Evolutionary conservation across 2,797 vertebrate species (phyloP), one percentile per base, ranked within the genome.

Genomic region (Amphiprion clarkii): DNA sequence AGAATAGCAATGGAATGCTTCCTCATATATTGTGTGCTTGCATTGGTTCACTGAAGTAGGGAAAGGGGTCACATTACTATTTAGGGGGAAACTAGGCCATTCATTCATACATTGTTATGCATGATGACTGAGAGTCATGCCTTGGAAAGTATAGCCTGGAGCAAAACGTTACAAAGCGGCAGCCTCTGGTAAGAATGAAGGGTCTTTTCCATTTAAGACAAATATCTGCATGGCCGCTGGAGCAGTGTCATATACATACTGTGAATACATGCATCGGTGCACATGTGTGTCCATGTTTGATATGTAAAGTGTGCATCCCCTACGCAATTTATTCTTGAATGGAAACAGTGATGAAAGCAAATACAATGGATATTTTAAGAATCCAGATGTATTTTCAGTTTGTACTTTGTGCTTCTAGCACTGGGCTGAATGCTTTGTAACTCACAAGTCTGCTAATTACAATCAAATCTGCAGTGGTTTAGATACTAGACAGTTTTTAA

Each of bases 61-160:
- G 42, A 76, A 81, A 82, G 16, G 23, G 73, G 78, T 82, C 76
- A 74, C n/a, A 0, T 67, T 48, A 25, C 25, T 9, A 52, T 23
- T 55, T 39, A 61, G 23, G 12, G 42, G 75, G 57, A 52, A 86
- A 77, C 46, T 84, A 81, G 86, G 86, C 25, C 84, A 46, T 58
- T 78, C 72, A 71, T 88, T 81, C 71, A 84, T 48, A 23, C 58
- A 53, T 65, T 67, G 72, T 79, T 78, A 64, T 62, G 31, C 52
- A 16, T n/a, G 53, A 74, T 64, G 53, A 74, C 40, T 36, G 23
- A 70, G 10, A 48, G 64, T 58, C 13, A 0, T 14, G 57, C 59
- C 65, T 63, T 60, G 73, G 70, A 57, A 85, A 81, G 52, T 68
- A 61, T 40, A 51, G 78, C 89, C 66, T 27, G 33, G 40, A 67